phyloP scores from a whole-genome alignment of 2,888 invertebrate species.

The Drosophila silvestris region DNA sequence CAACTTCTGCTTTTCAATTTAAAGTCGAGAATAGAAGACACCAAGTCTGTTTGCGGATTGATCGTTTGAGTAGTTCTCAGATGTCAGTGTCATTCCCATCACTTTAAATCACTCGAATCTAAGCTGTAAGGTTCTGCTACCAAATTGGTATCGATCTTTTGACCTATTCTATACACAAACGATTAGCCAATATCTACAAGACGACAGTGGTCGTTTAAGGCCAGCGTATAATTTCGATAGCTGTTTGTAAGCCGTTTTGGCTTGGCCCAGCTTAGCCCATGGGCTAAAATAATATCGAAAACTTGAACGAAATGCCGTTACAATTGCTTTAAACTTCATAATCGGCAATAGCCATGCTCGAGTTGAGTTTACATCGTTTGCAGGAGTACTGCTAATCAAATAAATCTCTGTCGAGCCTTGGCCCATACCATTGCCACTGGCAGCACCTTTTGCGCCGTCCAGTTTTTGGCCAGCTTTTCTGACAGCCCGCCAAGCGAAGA shows the following conservation, averaged over 20 bases:
- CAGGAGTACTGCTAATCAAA: slow-evolving; percentile 70
- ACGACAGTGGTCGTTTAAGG: slow-evolving; percentile 30
- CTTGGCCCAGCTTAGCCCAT: slow-evolving; percentile 36
- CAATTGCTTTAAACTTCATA: slow-evolving; percentile 65
- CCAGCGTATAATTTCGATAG: slow-evolving; percentile 47
- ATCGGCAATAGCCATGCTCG: slow-evolving; percentile 55
- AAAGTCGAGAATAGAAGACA: background rate
- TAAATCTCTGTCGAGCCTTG: slow-evolving; percentile 75
- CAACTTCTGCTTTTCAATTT: background rate
- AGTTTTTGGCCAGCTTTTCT: slow-evolving; percentile 21
- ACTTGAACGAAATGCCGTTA: slow-evolving; percentile 63
- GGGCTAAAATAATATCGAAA: slow-evolving; percentile 37
- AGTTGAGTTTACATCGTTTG: slow-evolving; percentile 55
- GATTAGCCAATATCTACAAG: slow-evolving; percentile 22
- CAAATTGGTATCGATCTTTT: slow-evolving; percentile 26
- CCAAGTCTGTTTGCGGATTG: background rate
- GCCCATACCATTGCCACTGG: slow-evolving; percentile 28
- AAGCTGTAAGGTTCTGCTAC: background rate
- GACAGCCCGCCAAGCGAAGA: slow-evolving; percentile 9
- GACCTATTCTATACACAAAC: slow-evolving; percentile 15
- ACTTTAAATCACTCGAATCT: background rate
- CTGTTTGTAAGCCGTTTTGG: slow-evolving; percentile 11
- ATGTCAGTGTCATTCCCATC: background rate
- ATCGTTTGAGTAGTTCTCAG: background rate
- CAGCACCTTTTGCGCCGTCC: slow-evolving; percentile 28